Base-by-base conservation (phyloP, 2,113 vertebrate species). In the Scomber japonicus region DNA sequence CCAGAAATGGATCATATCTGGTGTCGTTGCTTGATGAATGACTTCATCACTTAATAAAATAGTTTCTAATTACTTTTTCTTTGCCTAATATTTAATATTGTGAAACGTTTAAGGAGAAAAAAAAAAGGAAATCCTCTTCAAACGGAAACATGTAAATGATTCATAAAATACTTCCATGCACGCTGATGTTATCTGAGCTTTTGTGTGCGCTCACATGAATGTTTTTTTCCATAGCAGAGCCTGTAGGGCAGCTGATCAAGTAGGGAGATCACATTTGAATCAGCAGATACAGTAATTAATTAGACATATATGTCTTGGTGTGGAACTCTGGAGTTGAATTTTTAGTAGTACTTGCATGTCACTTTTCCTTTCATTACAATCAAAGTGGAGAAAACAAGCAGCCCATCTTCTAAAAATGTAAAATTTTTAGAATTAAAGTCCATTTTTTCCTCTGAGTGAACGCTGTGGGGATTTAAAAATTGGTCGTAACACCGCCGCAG, bases 381-480 rank as follows among this genome's bases (percentile, higher is more conserved):
- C 7, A 44, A 62, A 14, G 50, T 1, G 10, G 19, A 21, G 9
- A 24, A 75, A 72, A 75, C 11, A 83, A 78, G 77, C 62, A 59
- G 44, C 3, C 7, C 45, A 12, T 21, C 48, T 27, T 27, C 24
- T 27, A 27, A 27, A 27, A 27, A 27, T 27, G 24, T 27, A 27
- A 51, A 71, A 82, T 13, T 70, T 70, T 8, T 69, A 35, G 24
- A 75, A 80, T 82, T 74, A 82, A 83, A 84, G 73, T 66, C 49
- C 35, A 75, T 77, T 63, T 65, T 50, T 60, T 12, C 19, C 30
- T 51, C 49, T 75, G 45, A 67, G 53, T 57, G 71, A 67, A 35
- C 54, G 65, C 17, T 46, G 66, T 75, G 76, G 68, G 59, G 35
- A 35, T 87, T 80, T 83, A 82, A 65, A 89, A 89, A 89, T 88